phyloP scores from a whole-genome alignment of 1,140 invertebrate species.

The Anastrepha ludens region DNA sequence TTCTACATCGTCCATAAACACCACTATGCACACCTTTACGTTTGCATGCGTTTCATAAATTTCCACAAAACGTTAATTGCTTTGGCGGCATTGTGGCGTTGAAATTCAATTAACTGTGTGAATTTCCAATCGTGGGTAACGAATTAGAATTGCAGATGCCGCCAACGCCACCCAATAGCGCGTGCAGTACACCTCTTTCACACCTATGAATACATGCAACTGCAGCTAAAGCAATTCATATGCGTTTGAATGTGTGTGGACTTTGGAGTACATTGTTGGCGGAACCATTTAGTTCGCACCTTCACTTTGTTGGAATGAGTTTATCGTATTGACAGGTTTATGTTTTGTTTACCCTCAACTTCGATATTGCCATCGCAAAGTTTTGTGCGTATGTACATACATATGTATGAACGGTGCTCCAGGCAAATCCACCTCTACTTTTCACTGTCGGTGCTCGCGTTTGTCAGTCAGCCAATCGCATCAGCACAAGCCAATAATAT shows the following conservation, averaged over 20 bases:
- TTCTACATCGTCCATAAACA: not conserved
- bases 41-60: slow-evolving; percentile 45
- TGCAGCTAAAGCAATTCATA: not conserved
- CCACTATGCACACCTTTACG: not conserved
- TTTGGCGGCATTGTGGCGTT: slow-evolving; percentile 2
- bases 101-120: slow-evolving; percentile 51
- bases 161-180: not conserved
- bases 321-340: slow-evolving; percentile 72
- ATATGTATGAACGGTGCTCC: not conserved
- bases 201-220: not conserved
- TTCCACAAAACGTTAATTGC: slow-evolving; percentile 19
- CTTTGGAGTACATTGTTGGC: not conserved
- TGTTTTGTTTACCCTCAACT: slow-evolving; percentile 72
- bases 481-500: not conserved
- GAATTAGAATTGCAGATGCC: not conserved
- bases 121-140: slow-evolving; percentile 20
- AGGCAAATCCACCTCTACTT: not conserved
- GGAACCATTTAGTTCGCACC: slow-evolving; percentile 63
- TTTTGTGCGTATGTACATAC: not conserved
- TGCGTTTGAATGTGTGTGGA: not conserved
- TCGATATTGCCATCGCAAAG: not conserved
- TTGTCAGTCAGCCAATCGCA: slow-evolving; percentile 22
- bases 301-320: slow-evolving; percentile 67
- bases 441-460: slow-evolving; percentile 1
- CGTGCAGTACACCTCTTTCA: slow-evolving; percentile 8